Evolutionary conservation across 2,888 invertebrate species (phyloP).

Genomic region (Folsomia manolachei): DNA sequence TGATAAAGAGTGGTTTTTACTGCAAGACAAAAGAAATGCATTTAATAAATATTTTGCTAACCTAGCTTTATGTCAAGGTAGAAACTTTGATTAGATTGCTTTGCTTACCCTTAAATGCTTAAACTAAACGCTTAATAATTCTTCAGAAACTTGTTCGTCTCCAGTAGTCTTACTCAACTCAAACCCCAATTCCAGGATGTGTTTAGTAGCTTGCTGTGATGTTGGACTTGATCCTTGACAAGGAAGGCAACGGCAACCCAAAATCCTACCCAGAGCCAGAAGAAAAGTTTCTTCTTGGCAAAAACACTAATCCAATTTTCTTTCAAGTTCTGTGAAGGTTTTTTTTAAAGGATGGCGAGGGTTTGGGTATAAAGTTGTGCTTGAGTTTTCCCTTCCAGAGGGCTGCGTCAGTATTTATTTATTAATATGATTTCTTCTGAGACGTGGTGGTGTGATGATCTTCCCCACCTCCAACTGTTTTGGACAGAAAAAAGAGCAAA

Average conservation of each 20-base stretch:
- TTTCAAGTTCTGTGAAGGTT: neutral
- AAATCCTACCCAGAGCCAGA: neutral
- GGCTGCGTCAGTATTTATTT: conserved; percentile 13
- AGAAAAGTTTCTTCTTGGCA: neutral
- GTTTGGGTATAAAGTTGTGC: neutral
- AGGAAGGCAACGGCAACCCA: neutral
- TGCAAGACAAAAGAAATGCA: too few species aligned
- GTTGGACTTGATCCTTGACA: neutral
- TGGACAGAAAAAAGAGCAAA: conserved; percentile 1
- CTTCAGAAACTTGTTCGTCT: neutral
- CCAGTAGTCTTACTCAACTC: neutral
- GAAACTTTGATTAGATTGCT: conserved; percentile 1
- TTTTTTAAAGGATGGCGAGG: neutral
- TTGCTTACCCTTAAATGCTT: conserved; percentile 59
- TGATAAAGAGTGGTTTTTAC: too few species aligned
- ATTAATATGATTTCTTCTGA: conserved; percentile 13
- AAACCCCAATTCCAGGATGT: neutral
- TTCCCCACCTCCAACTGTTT: conserved; percentile 14
- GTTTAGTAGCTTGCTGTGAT: neutral
- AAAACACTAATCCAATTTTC: conserved; percentile 14
- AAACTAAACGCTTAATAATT: neutral
- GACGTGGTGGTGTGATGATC: conserved; percentile 9
- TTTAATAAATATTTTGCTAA: neutral
- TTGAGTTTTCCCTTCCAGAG: neutral
- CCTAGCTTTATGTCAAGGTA: neutral